Base-by-base conservation (phyloP, 2,888 invertebrate genomes). In the Nemotelus nigrinus region DNA sequence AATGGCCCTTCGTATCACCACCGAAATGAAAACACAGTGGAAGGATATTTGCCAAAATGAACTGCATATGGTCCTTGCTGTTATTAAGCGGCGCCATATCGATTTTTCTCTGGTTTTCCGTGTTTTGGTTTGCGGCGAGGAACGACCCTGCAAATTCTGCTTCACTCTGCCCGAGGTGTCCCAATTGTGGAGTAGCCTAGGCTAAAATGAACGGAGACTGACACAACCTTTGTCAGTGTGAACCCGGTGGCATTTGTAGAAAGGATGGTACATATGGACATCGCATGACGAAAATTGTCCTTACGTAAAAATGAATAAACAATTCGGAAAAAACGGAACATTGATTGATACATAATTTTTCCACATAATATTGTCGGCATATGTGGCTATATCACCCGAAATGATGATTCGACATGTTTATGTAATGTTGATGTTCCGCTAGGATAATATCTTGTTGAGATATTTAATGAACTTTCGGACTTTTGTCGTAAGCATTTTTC, bases 101-200 rank as follows among this genome's bases (percentile, higher is more conserved):
- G 79, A 79, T 79, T 79, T 79, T 79, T 77, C 78, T 55, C 74
- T 58, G 39, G 64, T 64, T 70, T 77, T 65, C 57, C 57, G 45
- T 57, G 53, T 63, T 79, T 77, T 74, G 68, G 72, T 71, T 71
- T 77, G 67, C 57, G 41, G 41, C 74, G 60, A 43, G 4, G 50
- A 43, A n/a, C 70, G 25, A 41, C 55, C 10, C 55, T 53, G 55
- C 43, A 10, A 48, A 47, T 70, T 7, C 25, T 41, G 50, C 55
- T 43, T 47, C 25, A 70, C 55, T 41, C 43, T 2, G 70, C 39
- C 75, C 75, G 25, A 25, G 25, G 25, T 25, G 25, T 25, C 25
- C 25, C 25, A 25, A 25, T 25, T 25, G 25, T 25, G 25, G 25
- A 25, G 25, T 25, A 25, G 25, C 25, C 25, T 25, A 25, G 25